Evolutionary conservation across 2,888 invertebrate species (phyloP), one percentile per base, ranked within the genome.

Genomic region (Nasonia oneida): DNA sequence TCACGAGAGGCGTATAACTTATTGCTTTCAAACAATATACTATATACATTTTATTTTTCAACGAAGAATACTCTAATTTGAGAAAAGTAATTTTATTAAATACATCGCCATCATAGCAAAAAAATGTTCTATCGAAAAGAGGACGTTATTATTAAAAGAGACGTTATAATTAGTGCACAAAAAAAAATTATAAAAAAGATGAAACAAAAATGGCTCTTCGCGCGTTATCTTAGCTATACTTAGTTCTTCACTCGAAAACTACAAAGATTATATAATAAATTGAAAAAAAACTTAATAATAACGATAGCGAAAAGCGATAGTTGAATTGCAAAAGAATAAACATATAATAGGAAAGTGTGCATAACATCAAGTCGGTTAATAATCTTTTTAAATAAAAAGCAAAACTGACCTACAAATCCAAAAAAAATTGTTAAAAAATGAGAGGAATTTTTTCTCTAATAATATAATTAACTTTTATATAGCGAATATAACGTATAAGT

Each of bases 391-490:
- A 78, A 67, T 23, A 81, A 85, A 80, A 78, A 50, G 39, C 37
- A 47, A 81, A 53, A 47, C 67, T 79, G 64, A 67, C 29, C n/a
- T 71, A 23, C n/a, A 37, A 81, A 47, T 53, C 18, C 18, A 64
- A 80, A 81, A 84, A 83, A 86, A 87, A 23, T 86, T 87, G 82
- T 86, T 83, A 86, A 81, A 78, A 75, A 64, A 79, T 84, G 81
- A 83, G 87, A 85, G 84, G 79, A 81, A 87, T 76, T 85, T 81
- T 86, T 86, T 88, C 86, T 88, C 87, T 86, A 87, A 87, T 85
- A 81, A 87, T 86, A 87, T 85, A 79, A 87, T 86, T 87, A 87
- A 88, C 88, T 88, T 89, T 88, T 88, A 88, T 23, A 23, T 88
- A 87, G 87, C 42, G 83, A 57, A 57, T n/a, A 8, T 87, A 85